phyloP scores from a whole-genome alignment of 1,140 invertebrate genomes.

The Pseudomyrmex concolor region DNA sequence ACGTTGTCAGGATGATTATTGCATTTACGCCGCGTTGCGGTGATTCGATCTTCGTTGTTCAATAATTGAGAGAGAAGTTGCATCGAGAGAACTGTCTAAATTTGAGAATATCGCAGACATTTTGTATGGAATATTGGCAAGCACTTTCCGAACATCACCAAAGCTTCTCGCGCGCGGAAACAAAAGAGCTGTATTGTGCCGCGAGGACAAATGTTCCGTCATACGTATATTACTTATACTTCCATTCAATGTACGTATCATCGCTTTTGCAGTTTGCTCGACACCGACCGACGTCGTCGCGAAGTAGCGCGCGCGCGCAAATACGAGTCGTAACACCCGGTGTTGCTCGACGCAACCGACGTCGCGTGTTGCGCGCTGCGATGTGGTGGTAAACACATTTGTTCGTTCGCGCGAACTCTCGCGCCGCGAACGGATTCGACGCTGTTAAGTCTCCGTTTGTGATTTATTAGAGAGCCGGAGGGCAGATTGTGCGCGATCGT shows the following conservation, averaged over 20 bases:
- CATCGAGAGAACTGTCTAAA: conserved; percentile 35
- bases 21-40: neutral
- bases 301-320: conserved; percentile 11
- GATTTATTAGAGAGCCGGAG: conserved; percentile 8
- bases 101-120: conserved; percentile 32
- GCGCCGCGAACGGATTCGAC: neutral
- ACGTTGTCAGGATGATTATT: neutral
- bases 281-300: neutral
- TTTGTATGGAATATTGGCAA: conserved; percentile 36
- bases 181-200: conserved; percentile 27
- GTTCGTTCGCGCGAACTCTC: conserved; percentile 15
- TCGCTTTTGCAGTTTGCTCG: conserved; percentile 25
- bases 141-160: conserved; percentile 27
- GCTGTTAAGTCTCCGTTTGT: conserved; percentile 24
- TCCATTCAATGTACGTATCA: conserved; percentile 23
- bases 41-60: conserved; percentile 13
- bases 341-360: no score
- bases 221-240: conserved; percentile 34
- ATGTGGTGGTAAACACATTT: conserved; percentile 1
- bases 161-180: neutral
- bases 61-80: neutral
- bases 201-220: conserved; percentile 44
- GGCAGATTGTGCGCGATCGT: conserved; percentile 20
- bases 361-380: neutral
- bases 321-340: conserved; percentile 10